These are phyloP conservation scores for Holotrichia oblita DNA, from an alignment of 1,140 invertebrate genomes.

Conservation along the genomic window DNA sequence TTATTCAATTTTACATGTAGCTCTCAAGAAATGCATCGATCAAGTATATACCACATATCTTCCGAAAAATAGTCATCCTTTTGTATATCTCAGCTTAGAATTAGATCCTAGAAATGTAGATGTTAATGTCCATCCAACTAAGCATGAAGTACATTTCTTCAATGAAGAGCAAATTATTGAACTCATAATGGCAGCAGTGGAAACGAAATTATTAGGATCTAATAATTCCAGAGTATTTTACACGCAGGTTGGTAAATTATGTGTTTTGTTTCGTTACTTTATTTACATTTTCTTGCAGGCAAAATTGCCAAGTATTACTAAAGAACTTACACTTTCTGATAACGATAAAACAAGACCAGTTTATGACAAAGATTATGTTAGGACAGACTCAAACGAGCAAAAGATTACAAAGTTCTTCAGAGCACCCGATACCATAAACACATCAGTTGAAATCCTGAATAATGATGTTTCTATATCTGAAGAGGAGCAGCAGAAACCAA, in stretches of 20 bases:
- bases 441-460: constrained; percentile 5
- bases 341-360: constrained; percentile 63
- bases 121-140: constrained; percentile 98
- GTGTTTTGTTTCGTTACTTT: constrained; percentile 6
- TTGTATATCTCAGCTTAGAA: constrained; percentile 90
- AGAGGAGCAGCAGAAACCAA: constrained; percentile 47
- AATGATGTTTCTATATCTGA: constrained; percentile 40
- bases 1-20: constrained; percentile 62
- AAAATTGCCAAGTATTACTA: constrained; percentile 67
- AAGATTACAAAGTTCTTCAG: constrained; percentile 89
- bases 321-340: constrained; percentile 49
- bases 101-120: constrained; percentile 90
- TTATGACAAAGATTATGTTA: constrained; percentile 79
- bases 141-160: constrained; percentile 95
- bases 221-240: constrained; percentile 89
- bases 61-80: constrained; percentile 89
- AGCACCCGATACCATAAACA: constrained; percentile 44
- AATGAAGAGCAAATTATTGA: constrained; percentile 92
- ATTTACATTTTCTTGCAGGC: constrained; percentile 58
- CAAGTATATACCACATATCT: constrained; percentile 87
- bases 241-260: constrained; percentile 72
- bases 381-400: constrained; percentile 85
- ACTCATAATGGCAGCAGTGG: constrained; percentile 79
- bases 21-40: constrained; percentile 85
- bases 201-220: constrained; percentile 79